A percentile compares a stretch with the other conserved stretches of the same genome.
Conservation (phyloP, 1,140 invertebrate species). For the Planococcus citri region DNA sequence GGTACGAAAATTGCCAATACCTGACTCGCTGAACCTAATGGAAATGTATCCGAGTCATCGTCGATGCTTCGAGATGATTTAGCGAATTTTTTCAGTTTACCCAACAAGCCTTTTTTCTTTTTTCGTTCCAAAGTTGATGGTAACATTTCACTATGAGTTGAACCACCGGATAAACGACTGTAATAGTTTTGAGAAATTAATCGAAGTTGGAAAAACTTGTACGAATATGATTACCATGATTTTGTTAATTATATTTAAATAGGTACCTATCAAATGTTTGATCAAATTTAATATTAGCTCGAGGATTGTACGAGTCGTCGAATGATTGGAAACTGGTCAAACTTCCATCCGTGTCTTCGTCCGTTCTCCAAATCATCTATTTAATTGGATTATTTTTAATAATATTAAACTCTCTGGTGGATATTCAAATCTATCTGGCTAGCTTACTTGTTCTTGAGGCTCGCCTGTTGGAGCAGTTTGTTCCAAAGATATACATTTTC, state of each 20-base stretch:
- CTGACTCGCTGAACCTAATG: neutral
- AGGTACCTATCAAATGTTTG: constrained; percentile 56
- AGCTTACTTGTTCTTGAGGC: constrained; percentile 1
- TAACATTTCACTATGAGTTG: constrained; percentile 67
- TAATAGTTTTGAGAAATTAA: constrained; percentile 16
- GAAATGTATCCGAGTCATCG: constrained; percentile 26
- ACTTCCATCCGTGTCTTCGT: constrained; percentile 53
- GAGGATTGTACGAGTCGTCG: constrained; percentile 44
- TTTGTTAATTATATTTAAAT: neutral
- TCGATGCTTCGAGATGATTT: constrained; percentile 67
- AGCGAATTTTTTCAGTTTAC: constrained; percentile 68
- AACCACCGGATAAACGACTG: constrained; percentile 64
- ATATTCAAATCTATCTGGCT: neutral
- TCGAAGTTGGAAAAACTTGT: constrained; percentile 17
- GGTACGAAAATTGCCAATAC: neutral
- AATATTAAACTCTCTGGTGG: neutral
- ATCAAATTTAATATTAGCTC: constrained; percentile 44
- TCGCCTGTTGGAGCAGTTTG: constrained; percentile 40
- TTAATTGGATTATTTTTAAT: constrained; percentile 29
- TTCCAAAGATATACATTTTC: constrained; percentile 62
- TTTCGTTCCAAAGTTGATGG: constrained; percentile 52
- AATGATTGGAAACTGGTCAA: constrained; percentile 64
- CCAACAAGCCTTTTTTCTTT: constrained; percentile 68
- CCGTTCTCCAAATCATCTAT: constrained; percentile 43
- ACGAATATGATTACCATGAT: constrained; percentile 22